phyloP scores from a whole-genome alignment of 2,888 invertebrate species.

The Amblyjoppa proteus region DNA sequence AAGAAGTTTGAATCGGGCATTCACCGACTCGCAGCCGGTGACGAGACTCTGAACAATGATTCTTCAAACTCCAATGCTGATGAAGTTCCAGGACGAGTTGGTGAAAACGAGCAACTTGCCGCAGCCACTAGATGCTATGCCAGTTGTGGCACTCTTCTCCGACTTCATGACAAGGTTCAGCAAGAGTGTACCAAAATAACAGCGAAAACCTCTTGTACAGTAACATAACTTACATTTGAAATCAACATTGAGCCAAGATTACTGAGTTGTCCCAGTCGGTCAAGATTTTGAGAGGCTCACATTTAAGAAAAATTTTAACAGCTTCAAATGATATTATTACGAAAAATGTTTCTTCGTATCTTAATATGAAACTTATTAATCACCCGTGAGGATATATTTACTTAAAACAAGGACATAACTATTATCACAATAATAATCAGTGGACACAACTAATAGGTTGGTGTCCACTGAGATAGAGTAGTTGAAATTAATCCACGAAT shows the following conservation, averaged over 20 bases:
- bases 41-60: conserved; percentile 53
- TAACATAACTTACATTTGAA: background rate
- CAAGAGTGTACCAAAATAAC: background rate
- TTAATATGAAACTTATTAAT: too few relatives aligned
- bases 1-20: conserved; percentile 69
- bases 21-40: background rate
- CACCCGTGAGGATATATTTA: too few relatives aligned
- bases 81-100: conserved; percentile 43
- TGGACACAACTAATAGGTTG: too few relatives aligned
- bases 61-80: background rate
- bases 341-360: too few relatives aligned
- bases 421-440: too few relatives aligned
- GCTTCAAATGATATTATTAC: too few relatives aligned
- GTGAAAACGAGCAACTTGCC: conserved; percentile 82
- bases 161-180: conserved; percentile 86
- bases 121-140: conserved; percentile 86
- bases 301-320: too few relatives aligned
- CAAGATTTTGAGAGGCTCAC: background rate
- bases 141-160: conserved; percentile 88
- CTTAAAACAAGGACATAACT: too few relatives aligned
- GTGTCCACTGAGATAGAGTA: too few relatives aligned
- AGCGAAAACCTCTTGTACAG: background rate
- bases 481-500: too few relatives aligned
- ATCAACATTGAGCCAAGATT: background rate
- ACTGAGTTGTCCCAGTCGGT: background rate